Evolutionary conservation across 2,797 vertebrate species (phyloP), one percentile per base, ranked within the genome.

Genomic region (Botia kubotai): DNA sequence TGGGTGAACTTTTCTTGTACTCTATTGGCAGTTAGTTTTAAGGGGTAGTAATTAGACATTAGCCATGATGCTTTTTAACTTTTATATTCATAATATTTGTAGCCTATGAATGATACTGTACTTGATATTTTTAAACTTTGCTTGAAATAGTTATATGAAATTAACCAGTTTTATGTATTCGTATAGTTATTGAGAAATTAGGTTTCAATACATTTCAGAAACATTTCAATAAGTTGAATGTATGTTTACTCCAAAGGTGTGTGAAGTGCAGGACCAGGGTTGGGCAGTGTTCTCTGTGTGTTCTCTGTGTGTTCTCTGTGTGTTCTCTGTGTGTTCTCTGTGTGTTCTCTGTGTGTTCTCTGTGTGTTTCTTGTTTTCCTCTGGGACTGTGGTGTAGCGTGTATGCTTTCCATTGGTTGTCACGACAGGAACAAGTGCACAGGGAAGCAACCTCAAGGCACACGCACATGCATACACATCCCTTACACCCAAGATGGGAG

Each of bases 221-320:
- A 68, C n/a, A 73, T 75, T 82, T 79, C 77, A 76, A 10, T 43
- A 43, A 43, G 88, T 87, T 82, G 75, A 84, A 76, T 89, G 84
- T 81, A 43, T 62, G 53, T 89, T 86, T 82, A 91, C 89, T 91
- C 90, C 88, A 86, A 74, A 89, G 90, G 82, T 80, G 75, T 71
- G 88, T 85, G 85, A 88, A 85, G 83, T 86, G 72, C 87, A 84
- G 93, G 90, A 90, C 92, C 92, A 91, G 88, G 91, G 90, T 92
- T 88, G 87, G 39, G 72, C 71, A 68, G 67, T 75, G 77, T 81
- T 82, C 43, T 75, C 53, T 60, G n/a, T 81, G 77, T 85, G 66
- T 82, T 72, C 23, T 26, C 23, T 26, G 23, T 26, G 67, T 75
- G 77, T 81, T 82, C 43, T 75, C 53, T 60, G n/a, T 81, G 77